A percentile compares a stretch with the other conserved stretches of the same genome.
These are phyloP conservation scores for Lacerta bilineata DNA, from an alignment of 2,797 vertebrate genomes.

Conservation along the genomic window DNA sequence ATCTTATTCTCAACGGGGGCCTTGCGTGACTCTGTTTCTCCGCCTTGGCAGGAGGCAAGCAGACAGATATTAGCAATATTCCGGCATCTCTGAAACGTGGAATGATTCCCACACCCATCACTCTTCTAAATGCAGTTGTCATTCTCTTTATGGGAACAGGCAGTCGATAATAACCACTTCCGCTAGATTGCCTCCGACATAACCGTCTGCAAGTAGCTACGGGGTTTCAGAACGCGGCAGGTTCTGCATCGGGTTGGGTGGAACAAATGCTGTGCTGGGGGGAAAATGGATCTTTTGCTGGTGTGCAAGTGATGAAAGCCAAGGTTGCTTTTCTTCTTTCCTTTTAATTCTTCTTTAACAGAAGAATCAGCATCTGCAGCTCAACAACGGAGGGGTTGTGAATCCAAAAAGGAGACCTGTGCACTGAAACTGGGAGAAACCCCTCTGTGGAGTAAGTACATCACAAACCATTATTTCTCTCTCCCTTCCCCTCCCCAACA, in stretches of 20 bases:
- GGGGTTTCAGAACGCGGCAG: neutral
- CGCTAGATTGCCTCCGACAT: conserved; percentile 41
- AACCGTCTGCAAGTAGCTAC: no score
- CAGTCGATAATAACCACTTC: conserved; percentile 57
- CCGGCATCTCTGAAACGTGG: neutral
- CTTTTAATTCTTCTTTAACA: neutral
- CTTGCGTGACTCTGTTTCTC: neutral
- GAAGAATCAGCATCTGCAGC: neutral
- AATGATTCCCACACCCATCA: conserved; percentile 41
- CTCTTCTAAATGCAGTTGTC: conserved; percentile 40
- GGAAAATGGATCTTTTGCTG: neutral
- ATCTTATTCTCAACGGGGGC: neutral
- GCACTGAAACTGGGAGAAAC: neutral
- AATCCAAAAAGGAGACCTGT: neutral
- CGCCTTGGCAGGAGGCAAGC: conserved; percentile 56
- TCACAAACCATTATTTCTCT: neutral
- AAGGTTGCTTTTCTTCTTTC: no score
- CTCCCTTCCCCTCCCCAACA: no score
- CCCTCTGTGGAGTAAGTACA: neutral
- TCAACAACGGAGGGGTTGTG: no score
- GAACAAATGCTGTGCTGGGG: neutral
- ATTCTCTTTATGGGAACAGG: conserved; percentile 55
- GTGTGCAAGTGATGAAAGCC: neutral
- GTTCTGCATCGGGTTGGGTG: no score
- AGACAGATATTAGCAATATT: neutral